A percentile compares a stretch with the other conserved stretches of the same genome.
Conservation (phyloP, 1,140 invertebrate genomes). For the Drosophila kurseongensis region DNA sequence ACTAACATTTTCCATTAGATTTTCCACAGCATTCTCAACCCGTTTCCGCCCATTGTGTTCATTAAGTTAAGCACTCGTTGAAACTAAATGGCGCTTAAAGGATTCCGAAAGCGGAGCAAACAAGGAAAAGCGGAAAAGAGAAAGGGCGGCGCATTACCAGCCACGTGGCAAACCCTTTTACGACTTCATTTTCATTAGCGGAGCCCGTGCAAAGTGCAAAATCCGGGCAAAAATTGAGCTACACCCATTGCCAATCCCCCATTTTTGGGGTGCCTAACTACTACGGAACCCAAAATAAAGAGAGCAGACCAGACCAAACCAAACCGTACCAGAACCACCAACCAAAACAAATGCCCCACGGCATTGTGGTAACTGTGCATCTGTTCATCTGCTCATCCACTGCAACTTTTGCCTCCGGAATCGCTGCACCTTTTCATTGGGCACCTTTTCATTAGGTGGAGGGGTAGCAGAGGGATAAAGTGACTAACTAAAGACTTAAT, state of each 20-base stretch:
- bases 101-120: conserved; percentile 22
- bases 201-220: conserved; percentile 36
- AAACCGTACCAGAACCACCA: conserved; percentile 17
- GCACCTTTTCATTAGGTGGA: background rate
- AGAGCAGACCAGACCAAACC: background rate
- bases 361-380: conserved; percentile 24
- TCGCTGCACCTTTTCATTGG: conserved; percentile 6
- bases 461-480: background rate
- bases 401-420: conserved; percentile 17
- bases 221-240: conserved; percentile 14
- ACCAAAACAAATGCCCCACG: conserved; percentile 48
- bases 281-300: conserved; percentile 25
- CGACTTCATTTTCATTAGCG: conserved; percentile 55
- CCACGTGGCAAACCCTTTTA: conserved; percentile 55
- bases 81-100: conserved; percentile 55
- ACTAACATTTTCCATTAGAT: conserved; percentile 39
- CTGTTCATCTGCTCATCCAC: conserved; percentile 16
- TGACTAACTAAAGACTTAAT: background rate
- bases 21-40: conserved; percentile 22
- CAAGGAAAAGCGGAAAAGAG: conserved; percentile 1
- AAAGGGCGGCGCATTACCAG: background rate
- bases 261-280: conserved; percentile 13
- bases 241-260: conserved; percentile 13
- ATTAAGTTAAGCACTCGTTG: conserved; percentile 57
- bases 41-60: conserved; percentile 37